Conservation (phyloP, 2,113 vertebrate species). For the Trematocara marginatum region DNA sequence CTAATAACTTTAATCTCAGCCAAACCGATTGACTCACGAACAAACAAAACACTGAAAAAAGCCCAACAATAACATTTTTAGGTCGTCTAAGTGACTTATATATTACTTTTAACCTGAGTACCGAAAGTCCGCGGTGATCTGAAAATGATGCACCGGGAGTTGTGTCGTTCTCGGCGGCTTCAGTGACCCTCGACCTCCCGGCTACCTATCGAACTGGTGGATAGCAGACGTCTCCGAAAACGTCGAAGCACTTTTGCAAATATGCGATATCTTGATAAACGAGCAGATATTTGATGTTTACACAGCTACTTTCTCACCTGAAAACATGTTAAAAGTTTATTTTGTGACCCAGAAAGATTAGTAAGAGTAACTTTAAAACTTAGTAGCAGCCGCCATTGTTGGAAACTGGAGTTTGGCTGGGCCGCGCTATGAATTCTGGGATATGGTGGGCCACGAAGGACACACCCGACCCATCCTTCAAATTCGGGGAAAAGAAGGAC, state of each 20-base stretch:
- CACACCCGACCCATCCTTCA: background rate
- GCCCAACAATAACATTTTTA: too few species aligned
- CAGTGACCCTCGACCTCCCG: too few species aligned
- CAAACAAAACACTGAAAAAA: too few species aligned
- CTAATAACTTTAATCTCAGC: too few species aligned
- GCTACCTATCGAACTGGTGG: too few species aligned
- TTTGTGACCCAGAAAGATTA: background rate
- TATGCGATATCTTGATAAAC: rapidly evolving
- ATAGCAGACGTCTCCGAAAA: background rate
- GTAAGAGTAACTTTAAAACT: rapidly evolving
- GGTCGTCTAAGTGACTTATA: too few species aligned
- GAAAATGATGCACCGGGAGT: too few species aligned
- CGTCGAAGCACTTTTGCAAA: rapidly evolving
- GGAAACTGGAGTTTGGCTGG: background rate
- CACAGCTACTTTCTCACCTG: rapidly evolving
- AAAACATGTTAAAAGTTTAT: background rate
- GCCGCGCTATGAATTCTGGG: background rate
- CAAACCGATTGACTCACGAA: too few species aligned
- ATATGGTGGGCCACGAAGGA: rapidly evolving
- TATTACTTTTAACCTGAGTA: too few species aligned
- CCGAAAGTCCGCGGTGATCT: too few species aligned
- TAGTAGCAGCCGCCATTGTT: rapidly evolving
- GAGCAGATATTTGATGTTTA: rapidly evolving
- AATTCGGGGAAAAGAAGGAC: background rate
- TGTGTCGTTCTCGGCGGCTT: too few species aligned